Conservation (phyloP, 2,888 invertebrate species). For the Tryphoninae sp. region DNA sequence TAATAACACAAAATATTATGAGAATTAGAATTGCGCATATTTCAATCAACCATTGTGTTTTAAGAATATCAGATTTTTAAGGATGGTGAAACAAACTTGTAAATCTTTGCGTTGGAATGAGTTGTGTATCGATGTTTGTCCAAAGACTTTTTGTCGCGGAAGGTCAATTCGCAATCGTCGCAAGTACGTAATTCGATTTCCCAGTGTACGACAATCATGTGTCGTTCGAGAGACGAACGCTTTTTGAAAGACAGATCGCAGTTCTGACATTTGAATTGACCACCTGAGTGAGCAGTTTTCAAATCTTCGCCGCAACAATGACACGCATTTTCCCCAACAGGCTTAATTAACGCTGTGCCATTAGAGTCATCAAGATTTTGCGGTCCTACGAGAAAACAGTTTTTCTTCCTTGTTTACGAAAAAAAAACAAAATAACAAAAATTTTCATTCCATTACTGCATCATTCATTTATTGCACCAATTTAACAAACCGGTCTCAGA, state of each 20-base stretch:
- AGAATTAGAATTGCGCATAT: no score
- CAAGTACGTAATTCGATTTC: conserved; percentile 85
- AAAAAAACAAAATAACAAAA: not conserved
- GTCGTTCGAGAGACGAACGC: conserved; percentile 85
- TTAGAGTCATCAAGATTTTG: conserved; percentile 63
- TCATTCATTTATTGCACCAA: conserved; percentile 60
- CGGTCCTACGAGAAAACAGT: conserved; percentile 16
- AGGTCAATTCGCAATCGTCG: conserved; percentile 86
- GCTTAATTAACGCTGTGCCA: conserved; percentile 73
- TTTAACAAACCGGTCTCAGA: conserved; percentile 34
- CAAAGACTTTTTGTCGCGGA: conserved; percentile 85
- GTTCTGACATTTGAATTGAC: conserved; percentile 83
- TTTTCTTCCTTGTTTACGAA: not conserved
- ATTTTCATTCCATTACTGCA: conserved; percentile 65
- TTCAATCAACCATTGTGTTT: not conserved
- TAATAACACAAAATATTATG: conserved; percentile 36
- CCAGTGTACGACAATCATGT: conserved; percentile 87
- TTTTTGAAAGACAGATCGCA: conserved; percentile 90
- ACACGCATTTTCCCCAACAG: conserved; percentile 80
- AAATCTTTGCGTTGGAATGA: conserved; percentile 82
- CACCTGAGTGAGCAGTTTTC: conserved; percentile 84
- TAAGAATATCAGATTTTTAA: not conserved
- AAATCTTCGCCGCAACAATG: conserved; percentile 84
- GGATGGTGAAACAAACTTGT: conserved; percentile 67
- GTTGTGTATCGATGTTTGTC: conserved; percentile 86